Evolutionary conservation across 2,113 vertebrate species (phyloP), one percentile per base, ranked within the genome.

Genomic region (Propithecus coquereli): DNA sequence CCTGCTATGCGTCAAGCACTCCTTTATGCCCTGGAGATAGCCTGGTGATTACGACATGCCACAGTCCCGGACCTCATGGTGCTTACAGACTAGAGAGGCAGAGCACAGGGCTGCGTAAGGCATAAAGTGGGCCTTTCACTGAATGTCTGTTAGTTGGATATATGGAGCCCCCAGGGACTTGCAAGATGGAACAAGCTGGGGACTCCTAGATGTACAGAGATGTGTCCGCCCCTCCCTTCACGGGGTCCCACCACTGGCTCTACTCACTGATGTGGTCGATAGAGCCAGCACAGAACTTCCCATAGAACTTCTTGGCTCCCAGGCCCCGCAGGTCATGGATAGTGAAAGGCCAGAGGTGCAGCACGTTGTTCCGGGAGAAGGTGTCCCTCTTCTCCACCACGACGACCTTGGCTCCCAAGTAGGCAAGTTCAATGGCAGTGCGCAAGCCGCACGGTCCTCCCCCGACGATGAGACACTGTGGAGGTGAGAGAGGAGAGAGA

Each of bases 231-330:
- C 17, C 0, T 13, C 32, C n/a, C 47, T 14, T 17, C 74, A 30
- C 0, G 4, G 32, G n/a, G 27, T 8, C 11, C 45, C 63, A 13
- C 43, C 27, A 6, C 0, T 6, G 59, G 25, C 9, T 30, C 34
- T 87, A 99, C 99, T 99, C 98, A 99, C 99, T 99, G 98, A 99
- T 99, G 93, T 99, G 99, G 98, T 99, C 99, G 37, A 99, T 99
- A 91, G 99, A 99, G 68, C 99, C 99, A 0, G 99, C 99, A 43
- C 99, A 99, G 98, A 99, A 99, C 97, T 99, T 99, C 17, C 99
- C 99, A 0, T 99, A 99, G 96, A 99, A 99, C 96, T 99, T 99
- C 98, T 99, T 99, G 80, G 99, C 99, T 84, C 99, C 99, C 23
- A 99, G 98, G 65, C 99, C 99, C 27, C 99, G 98, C 63, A 99